Conservation (phyloP, 2,888 invertebrate genomes). For the Rugalucina vietnamica region DNA sequence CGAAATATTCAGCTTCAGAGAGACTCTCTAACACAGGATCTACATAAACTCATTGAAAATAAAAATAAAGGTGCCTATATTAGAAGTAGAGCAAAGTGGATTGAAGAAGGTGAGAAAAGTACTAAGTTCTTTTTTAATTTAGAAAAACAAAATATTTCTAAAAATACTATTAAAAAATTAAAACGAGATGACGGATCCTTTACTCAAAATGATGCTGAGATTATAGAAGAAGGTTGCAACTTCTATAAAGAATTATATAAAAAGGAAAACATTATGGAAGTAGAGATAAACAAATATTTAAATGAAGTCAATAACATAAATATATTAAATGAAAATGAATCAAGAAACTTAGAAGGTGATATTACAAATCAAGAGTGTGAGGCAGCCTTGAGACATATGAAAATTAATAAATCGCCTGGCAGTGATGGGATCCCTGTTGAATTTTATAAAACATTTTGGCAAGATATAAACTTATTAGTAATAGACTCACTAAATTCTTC, state of each 20-base stretch:
- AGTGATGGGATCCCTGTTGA: slow-evolving; percentile 35
- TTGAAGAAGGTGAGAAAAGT: slow-evolving; percentile 17
- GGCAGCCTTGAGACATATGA: slow-evolving; percentile 15
- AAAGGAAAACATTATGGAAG: background rate
- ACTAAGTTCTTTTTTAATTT: slow-evolving; percentile 83
- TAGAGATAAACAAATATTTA: background rate
- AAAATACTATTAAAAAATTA: slow-evolving; percentile 5
- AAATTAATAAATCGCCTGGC: slow-evolving; percentile 37
- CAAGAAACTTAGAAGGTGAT: background rate
- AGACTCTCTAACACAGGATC: background rate
- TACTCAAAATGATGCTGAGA: background rate
- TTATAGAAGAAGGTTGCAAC: background rate
- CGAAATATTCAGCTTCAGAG: background rate
- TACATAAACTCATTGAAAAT: background rate
- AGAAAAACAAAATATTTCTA: slow-evolving; percentile 19
- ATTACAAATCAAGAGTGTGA: background rate
- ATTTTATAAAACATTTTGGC: slow-evolving; percentile 37
- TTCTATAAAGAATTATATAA: slow-evolving; percentile 2
- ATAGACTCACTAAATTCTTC: slow-evolving; percentile 21
- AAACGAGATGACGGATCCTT: background rate
- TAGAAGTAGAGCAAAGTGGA: slow-evolving; percentile 6
- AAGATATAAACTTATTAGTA: background rate
- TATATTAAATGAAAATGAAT: background rate
- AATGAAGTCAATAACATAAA: background rate
- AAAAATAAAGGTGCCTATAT: background rate